Evolutionary conservation across 2,888 invertebrate genomes (phyloP), one percentile per base, ranked within the genome.

Genomic region (Rosalia funebris): DNA sequence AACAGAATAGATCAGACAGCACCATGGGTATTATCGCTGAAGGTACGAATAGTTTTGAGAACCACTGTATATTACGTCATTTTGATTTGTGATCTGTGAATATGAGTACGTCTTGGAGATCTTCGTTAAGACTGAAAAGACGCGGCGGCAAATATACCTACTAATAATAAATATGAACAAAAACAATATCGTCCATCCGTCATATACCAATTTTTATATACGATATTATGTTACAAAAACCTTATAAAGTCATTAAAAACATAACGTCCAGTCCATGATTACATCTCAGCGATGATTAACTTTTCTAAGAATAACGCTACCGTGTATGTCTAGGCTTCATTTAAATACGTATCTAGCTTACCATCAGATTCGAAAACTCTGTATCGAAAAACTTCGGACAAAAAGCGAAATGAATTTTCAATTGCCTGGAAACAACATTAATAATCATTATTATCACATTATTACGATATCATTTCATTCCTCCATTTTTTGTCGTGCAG

Each of bases 391-490:
- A 42, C 3, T 14, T 17, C 37, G 19, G 12, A 16, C n/a, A 42
- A 42, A 53, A 12, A 16, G 12, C 16, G 31, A 52, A 45, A 55
- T 58, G 64, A 19, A 57, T 57, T 48, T 41, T 48, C 47, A 47
- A 50, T 57, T 56, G 61, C 39, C 25, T 25, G 14, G 20, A 32
- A 17, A 42, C 42, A 62, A 58, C 68, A 70, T 66, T 68, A 66
- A 70, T 68, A 70, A 72, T 68, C 65, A 72, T 72, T 71, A 72
- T 72, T 71, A 70, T 70, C 68, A 62, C 71, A 72, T 72, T 71
- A 72, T 60, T 61, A 63, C 65, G 63, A 71, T 72, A 71, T 72
- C 71, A 71, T 70, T 70, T 70, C 69, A 66, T 65, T 69, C 57
- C 41, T 31, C 4, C 16, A 60, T 63, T 72, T 69, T 68, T 68